Evolutionary conservation across 2,888 invertebrate genomes (phyloP).

Genomic region (Hetaerina titia): DNA sequence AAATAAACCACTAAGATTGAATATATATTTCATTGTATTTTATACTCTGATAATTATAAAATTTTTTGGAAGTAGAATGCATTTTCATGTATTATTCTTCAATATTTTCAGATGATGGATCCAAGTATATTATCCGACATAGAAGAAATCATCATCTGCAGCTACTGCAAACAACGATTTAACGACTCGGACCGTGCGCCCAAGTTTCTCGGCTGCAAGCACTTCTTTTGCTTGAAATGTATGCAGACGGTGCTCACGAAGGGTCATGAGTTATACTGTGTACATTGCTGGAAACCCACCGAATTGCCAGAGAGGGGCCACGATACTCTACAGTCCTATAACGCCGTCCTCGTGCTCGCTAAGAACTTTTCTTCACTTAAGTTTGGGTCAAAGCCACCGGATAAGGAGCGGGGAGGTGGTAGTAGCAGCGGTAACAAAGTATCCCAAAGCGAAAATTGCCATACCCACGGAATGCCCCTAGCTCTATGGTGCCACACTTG

Average conservation of each 20-base stretch:
- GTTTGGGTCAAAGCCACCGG: constrained; percentile 78
- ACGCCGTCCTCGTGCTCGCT: constrained; percentile 83
- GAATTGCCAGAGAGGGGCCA: constrained; percentile 84
- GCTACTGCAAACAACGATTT: constrained; percentile 87
- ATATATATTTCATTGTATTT: background rate
- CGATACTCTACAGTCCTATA: constrained; percentile 84
- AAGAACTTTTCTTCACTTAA: constrained; percentile 82
- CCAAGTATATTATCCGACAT: constrained; percentile 81
- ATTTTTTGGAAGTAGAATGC: background rate
- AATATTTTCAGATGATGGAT: constrained; percentile 74
- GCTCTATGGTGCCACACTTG: constrained; percentile 86
- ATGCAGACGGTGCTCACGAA: constrained; percentile 84
- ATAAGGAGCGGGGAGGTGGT: constrained; percentile 71
- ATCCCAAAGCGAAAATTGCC: constrained; percentile 81
- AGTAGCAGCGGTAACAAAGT: constrained; percentile 69
- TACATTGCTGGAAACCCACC: constrained; percentile 87
- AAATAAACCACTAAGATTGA: background rate
- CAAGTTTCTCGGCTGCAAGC: constrained; percentile 87
- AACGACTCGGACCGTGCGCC: constrained; percentile 86
- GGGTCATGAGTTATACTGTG: constrained; percentile 82
- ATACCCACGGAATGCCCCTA: constrained; percentile 86
- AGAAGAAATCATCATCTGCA: constrained; percentile 87
- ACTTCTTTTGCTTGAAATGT: constrained; percentile 88
- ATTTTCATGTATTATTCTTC: background rate
- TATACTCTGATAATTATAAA: background rate